These are phyloP conservation scores for Ammodytes dubius DNA, from an alignment of 2,113 vertebrate species.

Conservation along the genomic window DNA sequence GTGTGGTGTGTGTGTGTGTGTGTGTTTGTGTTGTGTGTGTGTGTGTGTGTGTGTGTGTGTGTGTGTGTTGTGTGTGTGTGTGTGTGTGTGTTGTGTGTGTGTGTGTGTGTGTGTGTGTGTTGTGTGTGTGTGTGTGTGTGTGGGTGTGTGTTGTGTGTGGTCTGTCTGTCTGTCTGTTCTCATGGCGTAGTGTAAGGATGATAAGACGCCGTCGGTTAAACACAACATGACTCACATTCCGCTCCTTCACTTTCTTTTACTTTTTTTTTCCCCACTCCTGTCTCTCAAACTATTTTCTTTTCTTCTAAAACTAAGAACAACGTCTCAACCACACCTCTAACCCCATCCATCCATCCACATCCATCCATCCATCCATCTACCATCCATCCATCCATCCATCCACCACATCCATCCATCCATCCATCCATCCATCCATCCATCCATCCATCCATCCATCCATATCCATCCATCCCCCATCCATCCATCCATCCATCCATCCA, in stretches of 20 bases:
- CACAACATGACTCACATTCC: slow-evolving; percentile 5
- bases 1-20: too few relatives aligned
- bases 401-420: too few relatives aligned
- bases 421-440: too few relatives aligned
- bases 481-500: too few relatives aligned
- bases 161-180: background rate
- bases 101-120: background rate
- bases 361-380: too few relatives aligned
- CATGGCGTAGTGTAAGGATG: background rate
- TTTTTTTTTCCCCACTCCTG: background rate
- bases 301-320: background rate
- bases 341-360: too few relatives aligned
- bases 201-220: background rate
- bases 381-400: too few relatives aligned
- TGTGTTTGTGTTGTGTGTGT: background rate
- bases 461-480: too few relatives aligned
- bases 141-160: background rate
- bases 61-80: slow-evolving; percentile 1
- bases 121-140: too few relatives aligned
- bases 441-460: too few relatives aligned
- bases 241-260: background rate
- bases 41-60: slow-evolving; percentile 15
- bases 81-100: slow-evolving; percentile 9
- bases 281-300: background rate
- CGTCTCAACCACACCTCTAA: too few relatives aligned